Evolutionary conservation across 2,888 invertebrate genomes (phyloP).

Genomic region (Ichneumoninae sp.): DNA sequence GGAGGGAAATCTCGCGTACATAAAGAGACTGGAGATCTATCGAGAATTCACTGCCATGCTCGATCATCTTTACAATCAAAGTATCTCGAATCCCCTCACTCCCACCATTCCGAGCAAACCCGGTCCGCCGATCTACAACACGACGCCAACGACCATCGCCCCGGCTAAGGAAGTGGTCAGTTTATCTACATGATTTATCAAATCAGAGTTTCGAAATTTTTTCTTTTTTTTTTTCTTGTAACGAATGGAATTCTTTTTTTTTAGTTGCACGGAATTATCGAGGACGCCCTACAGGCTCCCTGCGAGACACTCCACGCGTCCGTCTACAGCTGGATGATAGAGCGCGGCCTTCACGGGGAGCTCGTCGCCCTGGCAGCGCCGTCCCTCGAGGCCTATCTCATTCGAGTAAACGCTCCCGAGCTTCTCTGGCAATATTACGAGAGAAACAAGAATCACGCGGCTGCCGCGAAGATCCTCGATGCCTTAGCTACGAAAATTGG

Average conservation of each 20-base stretch:
- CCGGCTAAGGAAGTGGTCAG: slow-evolving; percentile 80
- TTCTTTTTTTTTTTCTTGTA: not conserved
- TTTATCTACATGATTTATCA: slow-evolving; percentile 9
- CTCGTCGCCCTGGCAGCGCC: slow-evolving; percentile 88
- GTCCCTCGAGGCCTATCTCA: slow-evolving; percentile 92
- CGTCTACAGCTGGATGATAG: slow-evolving; percentile 96
- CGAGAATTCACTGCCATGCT: slow-evolving; percentile 93
- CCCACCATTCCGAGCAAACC: slow-evolving; percentile 84
- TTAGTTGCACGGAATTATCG: slow-evolving; percentile 87
- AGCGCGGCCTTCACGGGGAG: slow-evolving; percentile 90
- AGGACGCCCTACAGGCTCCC: slow-evolving; percentile 88
- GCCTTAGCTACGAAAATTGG: slow-evolving; percentile 92
- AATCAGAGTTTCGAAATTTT: not conserved
- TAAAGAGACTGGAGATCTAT: slow-evolving; percentile 94
- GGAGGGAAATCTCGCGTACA: slow-evolving; percentile 91
- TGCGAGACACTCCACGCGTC: slow-evolving; percentile 97
- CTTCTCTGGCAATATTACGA: slow-evolving; percentile 98
- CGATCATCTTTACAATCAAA: slow-evolving; percentile 88
- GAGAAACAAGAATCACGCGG: slow-evolving; percentile 94
- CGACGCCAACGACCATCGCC: slow-evolving; percentile 70
- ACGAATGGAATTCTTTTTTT: slow-evolving; percentile 62
- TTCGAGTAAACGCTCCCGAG: slow-evolving; percentile 81
- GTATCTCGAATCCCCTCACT: slow-evolving; percentile 84
- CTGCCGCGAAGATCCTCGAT: slow-evolving; percentile 96
- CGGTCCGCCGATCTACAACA: slow-evolving; percentile 79